A percentile compares a stretch with the other conserved stretches of the same genome.
Conservation (phyloP, 1,140 invertebrate species). For the Apis florea region DNA sequence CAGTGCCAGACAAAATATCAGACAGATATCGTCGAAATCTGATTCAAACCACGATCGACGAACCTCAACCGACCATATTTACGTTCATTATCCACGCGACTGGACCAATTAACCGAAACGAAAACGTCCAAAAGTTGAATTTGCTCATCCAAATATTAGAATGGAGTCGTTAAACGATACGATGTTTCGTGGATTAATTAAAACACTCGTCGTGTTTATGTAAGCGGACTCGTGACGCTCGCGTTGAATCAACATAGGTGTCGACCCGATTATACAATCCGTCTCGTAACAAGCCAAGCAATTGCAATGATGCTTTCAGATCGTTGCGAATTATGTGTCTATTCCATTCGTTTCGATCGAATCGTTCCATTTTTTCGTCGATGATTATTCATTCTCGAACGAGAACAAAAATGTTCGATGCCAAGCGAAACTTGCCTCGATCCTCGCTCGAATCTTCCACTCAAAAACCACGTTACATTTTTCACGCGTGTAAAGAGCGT, state of each 20-base stretch:
- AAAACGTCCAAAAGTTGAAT: neutral
- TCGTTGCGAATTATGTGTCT: constrained; percentile 13
- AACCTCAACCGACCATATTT: neutral
- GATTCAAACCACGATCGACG: neutral
- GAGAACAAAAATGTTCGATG: neutral
- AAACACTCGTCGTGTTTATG: constrained; percentile 38
- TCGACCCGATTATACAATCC: constrained; percentile 35
- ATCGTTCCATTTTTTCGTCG: constrained; percentile 7
- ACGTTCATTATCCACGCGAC: neutral
- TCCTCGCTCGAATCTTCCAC: neutral
- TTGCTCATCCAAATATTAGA: neutral
- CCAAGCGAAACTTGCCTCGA: neutral
- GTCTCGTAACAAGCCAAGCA: neutral
- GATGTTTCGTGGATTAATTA: constrained; percentile 48
- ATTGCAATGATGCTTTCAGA: constrained; percentile 26
- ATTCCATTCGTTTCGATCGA: constrained; percentile 12
- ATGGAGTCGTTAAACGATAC: neutral
- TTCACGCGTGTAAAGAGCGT: neutral
- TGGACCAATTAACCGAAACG: neutral
- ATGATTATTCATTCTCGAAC: neutral
- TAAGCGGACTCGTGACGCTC: constrained; percentile 29
- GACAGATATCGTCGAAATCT: neutral
- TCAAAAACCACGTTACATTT: too few relatives aligned
- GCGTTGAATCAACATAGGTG: constrained; percentile 3
- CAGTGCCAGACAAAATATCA: neutral